phyloP scores from a whole-genome alignment of 2,888 invertebrate species.

The Cataglyphis altisquamis region DNA sequence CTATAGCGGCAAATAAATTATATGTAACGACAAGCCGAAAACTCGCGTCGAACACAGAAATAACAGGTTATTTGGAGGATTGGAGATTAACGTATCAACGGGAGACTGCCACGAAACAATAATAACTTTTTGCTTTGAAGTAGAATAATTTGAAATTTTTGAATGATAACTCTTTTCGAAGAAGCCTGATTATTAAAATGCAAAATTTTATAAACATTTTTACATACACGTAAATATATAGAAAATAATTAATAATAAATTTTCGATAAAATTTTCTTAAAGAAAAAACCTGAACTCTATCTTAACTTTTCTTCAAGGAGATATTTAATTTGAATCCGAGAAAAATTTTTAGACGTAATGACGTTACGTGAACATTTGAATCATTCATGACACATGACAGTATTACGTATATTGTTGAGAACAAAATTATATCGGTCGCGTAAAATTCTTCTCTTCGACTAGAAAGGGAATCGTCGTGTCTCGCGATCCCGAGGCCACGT shows the following conservation, averaged over 20 bases:
- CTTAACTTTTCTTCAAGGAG: not conserved
- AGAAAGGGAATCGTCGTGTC: constrained; percentile 13
- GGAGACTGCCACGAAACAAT: not conserved
- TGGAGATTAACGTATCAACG: constrained; percentile 43
- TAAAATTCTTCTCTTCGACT: constrained; percentile 23
- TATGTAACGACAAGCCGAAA: constrained; percentile 52
- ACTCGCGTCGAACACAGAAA: constrained; percentile 27
- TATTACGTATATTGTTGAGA: not conserved
- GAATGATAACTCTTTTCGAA: not conserved
- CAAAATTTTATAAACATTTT: not conserved
- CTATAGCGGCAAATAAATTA: constrained; percentile 50
- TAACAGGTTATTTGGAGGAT: constrained; percentile 36
- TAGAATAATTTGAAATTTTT: not conserved
- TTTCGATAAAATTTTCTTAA: not conserved
- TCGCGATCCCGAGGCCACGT: constrained; percentile 16
- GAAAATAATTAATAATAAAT: not conserved
- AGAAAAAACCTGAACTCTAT: not conserved
- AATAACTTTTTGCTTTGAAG: not conserved
- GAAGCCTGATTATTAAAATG: not conserved
- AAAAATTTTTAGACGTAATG: not conserved
- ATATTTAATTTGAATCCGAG: not conserved
- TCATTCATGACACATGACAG: not conserved
- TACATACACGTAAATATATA: not conserved
- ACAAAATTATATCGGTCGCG: constrained; percentile 2
- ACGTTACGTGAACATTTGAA: not conserved